A percentile compares a stretch with the other conserved stretches of the same genome.
Conservation (phyloP, 2,888 invertebrate genomes). For the Machimus rusticus region DNA sequence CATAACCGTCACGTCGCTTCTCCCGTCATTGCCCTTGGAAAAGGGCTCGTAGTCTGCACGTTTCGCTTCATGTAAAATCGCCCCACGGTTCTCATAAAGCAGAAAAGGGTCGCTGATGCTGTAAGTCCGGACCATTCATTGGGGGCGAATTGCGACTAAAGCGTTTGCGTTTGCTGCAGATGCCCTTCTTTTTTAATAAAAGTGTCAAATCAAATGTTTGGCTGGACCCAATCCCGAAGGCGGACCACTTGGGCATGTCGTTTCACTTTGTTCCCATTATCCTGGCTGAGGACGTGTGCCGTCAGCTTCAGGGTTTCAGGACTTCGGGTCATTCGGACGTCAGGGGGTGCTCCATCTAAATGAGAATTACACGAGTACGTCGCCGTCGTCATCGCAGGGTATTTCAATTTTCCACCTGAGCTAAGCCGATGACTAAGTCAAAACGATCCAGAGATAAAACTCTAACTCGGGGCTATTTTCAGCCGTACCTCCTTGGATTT, state of each 20-base stretch:
- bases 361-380: not conserved
- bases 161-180: not conserved
- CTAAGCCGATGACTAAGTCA: not conserved
- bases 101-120: not conserved
- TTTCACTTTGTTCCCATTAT: not conserved
- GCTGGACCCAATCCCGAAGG: not conserved
- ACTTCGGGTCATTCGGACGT: not conserved
- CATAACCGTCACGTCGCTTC: not conserved
- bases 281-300: not conserved
- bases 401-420: conserved; percentile 14
- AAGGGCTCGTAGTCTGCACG: not conserved
- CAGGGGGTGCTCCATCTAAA: not conserved
- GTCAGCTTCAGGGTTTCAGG: not conserved
- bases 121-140: not conserved
- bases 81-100: not conserved
- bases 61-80: not conserved
- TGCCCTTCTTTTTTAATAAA: not conserved
- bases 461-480: not conserved
- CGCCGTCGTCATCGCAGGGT: not conserved
- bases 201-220: not conserved
- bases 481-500: not conserved
- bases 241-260: not conserved
- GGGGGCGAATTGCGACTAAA: not conserved
- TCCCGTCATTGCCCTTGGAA: not conserved
- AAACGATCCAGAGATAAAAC: not conserved